Evolutionary conservation across 2,888 invertebrate genomes (phyloP), one percentile per base, ranked within the genome.

Genomic region (Cryptus viduatorius): DNA sequence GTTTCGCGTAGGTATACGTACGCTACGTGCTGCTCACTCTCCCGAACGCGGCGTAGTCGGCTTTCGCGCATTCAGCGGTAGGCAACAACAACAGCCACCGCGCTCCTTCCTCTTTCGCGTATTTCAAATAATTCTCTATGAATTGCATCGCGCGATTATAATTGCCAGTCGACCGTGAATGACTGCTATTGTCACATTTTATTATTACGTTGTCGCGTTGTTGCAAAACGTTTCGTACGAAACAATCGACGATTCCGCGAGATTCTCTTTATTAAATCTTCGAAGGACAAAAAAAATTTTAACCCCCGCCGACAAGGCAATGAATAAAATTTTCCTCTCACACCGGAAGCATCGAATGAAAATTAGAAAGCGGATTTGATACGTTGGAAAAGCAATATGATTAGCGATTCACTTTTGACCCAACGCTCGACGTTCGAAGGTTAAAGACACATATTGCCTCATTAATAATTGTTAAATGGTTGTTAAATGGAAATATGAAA

Each of bases 1-100:
- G 46, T 10, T 29, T 79, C 71, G 29, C 68, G 29, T 48, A 31
- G 50, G 19, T 46, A 19, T 31, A 67, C 67, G 44, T 65, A 53
- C 31, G 19, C 24, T 31, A 24, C 50, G 37, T 71, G 31, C 2
- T 24, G 24, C 19, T 75, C 50, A 37, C 24, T 46, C 29, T 46
- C 5, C n/a, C 67, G 73, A 31, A 29, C 56, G 37, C 64, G 29
- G 8, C 37, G 4, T 14, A 50, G 59, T 44, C 64, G 64, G 64
- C 76, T 76, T 71, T 81, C 81, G 64, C 69, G 56, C 56, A 76
- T 76, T 81, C 64, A 16, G 24, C 24, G 69, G 29, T 46, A 42
- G 14, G 16, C 53, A 7, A 48, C 68, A 7, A 48, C 68, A 50
- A 24, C 14, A 24, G 16, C 53, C 37, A 67, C 19, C 37, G 24